Evolutionary conservation across 2,888 invertebrate genomes (phyloP), one percentile per base, ranked within the genome.

Genomic region (Scaptomyza parva): DNA sequence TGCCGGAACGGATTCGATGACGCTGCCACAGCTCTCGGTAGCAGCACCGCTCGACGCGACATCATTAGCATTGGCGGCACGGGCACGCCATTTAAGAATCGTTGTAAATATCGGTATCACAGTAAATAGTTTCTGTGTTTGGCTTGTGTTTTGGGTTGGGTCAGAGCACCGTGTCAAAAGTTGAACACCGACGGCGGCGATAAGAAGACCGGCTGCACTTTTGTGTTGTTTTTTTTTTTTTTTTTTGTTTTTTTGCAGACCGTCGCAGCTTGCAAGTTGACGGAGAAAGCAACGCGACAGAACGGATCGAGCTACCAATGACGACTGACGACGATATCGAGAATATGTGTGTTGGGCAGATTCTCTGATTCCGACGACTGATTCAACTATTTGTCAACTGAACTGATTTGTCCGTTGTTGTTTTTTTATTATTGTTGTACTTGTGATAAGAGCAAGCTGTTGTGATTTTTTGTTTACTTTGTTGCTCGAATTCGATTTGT

Each of bases 41-140:
- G 55, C 24, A 57, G 70, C 57, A 62, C 41, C 45, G 54, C 67
- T 58, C 62, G 86, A 70, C 82, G 82, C 82, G 88, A 83, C 82
- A 83, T 83, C 88, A 83, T 83, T 83, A 83, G 82, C 86, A 70
- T 53, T 52, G 74, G 66, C 78, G 74, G 75, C 74, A 67, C 61
- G 71, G 69, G 64, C 75, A 64, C 68, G 63, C 76, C 75, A 77
- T 78, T 62, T 61, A 63, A 67, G 37, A 51, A 45, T 30, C 14
- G 53, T 33, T 6, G 44, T 17, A 2, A 14, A n/a, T 44, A 20
- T 22, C 44, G 35, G 22, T 48, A 35, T 14, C 48, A 35, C 24
- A 22, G 48, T 24, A 22, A 4, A 37, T 17, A 35, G 35, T 35
- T 35, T 35, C 35, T 17, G 11, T 6, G n/a, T 14, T 18, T 33